Percentiles rank a stretch among this genome's conserved stretches.
phyloP scores from a whole-genome alignment of 2,797 vertebrate genomes.

The Trachops cirrhosus region DNA sequence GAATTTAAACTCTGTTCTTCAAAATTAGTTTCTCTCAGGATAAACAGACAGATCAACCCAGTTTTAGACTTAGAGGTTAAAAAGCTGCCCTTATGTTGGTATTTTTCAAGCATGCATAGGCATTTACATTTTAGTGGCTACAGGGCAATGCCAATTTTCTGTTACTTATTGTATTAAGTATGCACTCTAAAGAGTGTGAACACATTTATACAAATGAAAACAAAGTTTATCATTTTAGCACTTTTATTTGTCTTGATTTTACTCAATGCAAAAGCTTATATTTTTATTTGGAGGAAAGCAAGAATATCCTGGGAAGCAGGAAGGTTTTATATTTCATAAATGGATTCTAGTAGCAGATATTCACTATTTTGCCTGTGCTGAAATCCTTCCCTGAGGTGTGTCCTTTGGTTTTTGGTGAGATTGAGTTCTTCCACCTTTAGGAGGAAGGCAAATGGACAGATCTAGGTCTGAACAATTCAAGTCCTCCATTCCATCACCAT shows the following conservation, averaged over 20 bases:
- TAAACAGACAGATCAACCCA: background rate
- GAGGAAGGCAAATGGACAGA: too few species aligned
- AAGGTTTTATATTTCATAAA: background rate
- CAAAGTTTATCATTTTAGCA: background rate
- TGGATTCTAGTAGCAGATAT: background rate
- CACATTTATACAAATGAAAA: background rate
- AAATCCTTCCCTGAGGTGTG: background rate
- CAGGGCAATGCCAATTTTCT: background rate
- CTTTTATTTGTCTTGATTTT: slow-evolving; percentile 22
- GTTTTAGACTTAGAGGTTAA: background rate
- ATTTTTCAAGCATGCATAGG: background rate
- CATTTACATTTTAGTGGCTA: background rate
- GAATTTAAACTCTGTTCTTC: background rate
- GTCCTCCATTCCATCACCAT: background rate
- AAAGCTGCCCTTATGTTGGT: background rate
- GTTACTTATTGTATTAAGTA: slow-evolving; percentile 8
- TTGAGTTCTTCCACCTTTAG: background rate
- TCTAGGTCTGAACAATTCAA: background rate
- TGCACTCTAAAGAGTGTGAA: background rate
- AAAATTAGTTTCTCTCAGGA: background rate
- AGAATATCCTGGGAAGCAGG: background rate
- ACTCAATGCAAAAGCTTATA: background rate
- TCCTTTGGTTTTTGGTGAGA: background rate
- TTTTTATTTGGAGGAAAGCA: background rate
- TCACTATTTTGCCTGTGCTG: background rate